phyloP scores from a whole-genome alignment of 1,140 invertebrate species.

The Branchinecta lindahli region DNA sequence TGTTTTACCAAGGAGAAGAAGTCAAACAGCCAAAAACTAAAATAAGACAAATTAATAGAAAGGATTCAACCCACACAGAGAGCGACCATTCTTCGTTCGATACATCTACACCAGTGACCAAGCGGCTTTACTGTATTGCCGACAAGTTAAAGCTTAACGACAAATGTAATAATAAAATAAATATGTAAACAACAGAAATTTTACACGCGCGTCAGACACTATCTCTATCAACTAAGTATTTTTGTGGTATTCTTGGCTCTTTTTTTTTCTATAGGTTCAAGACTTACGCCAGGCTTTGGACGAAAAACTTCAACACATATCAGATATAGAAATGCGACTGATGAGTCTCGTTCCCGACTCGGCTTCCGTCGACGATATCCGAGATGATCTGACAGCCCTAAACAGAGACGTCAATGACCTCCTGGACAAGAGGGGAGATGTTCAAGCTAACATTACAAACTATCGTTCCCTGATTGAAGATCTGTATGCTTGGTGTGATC shows the following conservation, averaged over 20 bases:
- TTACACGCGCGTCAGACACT: too few relatives aligned
- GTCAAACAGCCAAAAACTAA: too few relatives aligned
- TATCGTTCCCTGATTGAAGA: constrained; percentile 55
- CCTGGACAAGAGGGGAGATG: constrained; percentile 53
- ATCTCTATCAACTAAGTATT: too few relatives aligned
- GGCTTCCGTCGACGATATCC: not conserved
- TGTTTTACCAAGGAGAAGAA: too few relatives aligned
- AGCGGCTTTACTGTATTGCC: too few relatives aligned
- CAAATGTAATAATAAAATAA: too few relatives aligned
- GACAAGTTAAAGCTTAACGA: too few relatives aligned
- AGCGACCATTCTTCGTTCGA: too few relatives aligned
- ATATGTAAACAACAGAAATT: too few relatives aligned
- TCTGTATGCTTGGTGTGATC: constrained; percentile 60
- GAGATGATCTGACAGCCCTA: not conserved
- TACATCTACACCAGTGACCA: too few relatives aligned
- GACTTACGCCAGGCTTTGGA: not conserved
- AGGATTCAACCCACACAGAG: too few relatives aligned
- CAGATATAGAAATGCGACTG: not conserved
- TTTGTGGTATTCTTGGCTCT: not conserved
- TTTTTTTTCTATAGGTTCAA: not conserved
- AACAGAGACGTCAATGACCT: constrained; percentile 39
- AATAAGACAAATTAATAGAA: too few relatives aligned
- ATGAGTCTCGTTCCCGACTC: not conserved
- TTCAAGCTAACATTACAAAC: constrained; percentile 57
- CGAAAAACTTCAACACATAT: not conserved